Evolutionary conservation across 2,113 vertebrate genomes (phyloP), one percentile per base, ranked within the genome.

Genomic region (Cochlearius cochlearius): DNA sequence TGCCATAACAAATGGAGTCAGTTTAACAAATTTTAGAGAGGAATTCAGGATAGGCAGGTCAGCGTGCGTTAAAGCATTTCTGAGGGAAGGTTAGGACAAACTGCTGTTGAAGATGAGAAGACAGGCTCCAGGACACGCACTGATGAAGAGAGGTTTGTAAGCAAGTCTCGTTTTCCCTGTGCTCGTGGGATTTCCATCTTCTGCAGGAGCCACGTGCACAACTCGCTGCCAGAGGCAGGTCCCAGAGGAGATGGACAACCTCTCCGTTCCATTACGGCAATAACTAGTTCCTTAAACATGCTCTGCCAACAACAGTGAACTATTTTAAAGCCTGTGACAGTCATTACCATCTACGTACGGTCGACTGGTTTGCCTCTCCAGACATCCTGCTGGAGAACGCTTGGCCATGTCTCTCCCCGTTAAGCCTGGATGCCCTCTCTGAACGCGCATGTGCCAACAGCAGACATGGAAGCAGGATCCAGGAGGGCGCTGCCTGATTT

Each of bases 281-380:
- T 55, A 76, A 71, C 64, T 38, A 55, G 10, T 32, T 52, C 34
- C 60, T 92, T 71, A 86, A 92, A 76, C 20, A 55, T 1, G 2
- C 19, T 64, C 47, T 73, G 64, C 76, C 92, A 95, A 60, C 8
- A 87, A 62, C 11, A 7, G 11, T 7, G 16, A 62, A 64, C 11
- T 62, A 49, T 88, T 94, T 94, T 49, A 53, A 86, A 90, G 43
- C 32, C 77, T 73, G 53, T 72, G 63, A 85, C 59, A 66, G 26
- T 62, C 34, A 38, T 25, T 75, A 62, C 2, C 43, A 39, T 17
- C 55, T 26, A 27, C 1, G 9, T 8, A n/a, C 4, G 12, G 80
- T 26, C 29, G 7, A 34, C 8, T 55, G 36, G 36, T 8, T 85
- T 4, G 10, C 45, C 21, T 71, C 69, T 95, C 71, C 41, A 62